Percentiles rank a stretch among this genome's conserved stretches.
phyloP scores from a whole-genome alignment of 2,888 invertebrate genomes.

The Eilema caniola region DNA sequence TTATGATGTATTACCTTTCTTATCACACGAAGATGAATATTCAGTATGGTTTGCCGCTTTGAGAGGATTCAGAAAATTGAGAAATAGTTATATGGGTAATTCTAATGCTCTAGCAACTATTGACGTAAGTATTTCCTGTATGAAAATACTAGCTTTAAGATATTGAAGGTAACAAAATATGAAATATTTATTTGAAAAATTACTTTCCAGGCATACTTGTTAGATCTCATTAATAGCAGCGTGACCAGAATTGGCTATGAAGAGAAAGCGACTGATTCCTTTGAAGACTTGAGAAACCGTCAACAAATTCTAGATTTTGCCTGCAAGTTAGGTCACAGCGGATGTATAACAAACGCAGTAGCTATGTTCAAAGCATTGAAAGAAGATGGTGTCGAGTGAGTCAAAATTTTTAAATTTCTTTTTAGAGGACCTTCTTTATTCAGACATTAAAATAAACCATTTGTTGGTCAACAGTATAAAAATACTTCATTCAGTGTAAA shows the following conservation, averaged over 20 bases:
- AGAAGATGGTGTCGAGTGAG: constrained; percentile 70
- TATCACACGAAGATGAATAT: constrained; percentile 89
- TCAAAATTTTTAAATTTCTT: constrained; percentile 18
- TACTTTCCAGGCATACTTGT: constrained; percentile 60
- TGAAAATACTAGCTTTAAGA: neutral
- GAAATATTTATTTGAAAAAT: neutral
- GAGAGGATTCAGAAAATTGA: constrained; percentile 78
- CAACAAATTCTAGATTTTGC: constrained; percentile 87
- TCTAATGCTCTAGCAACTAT: constrained; percentile 57
- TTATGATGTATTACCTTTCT: constrained; percentile 88
- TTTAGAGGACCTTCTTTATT: neutral
- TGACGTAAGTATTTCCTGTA: constrained; percentile 61
- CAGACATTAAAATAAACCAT: too few species aligned
- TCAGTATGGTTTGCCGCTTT: constrained; percentile 92
- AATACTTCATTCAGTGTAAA: too few species aligned
- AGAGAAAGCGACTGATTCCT: constrained; percentile 66
- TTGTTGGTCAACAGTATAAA: too few species aligned
- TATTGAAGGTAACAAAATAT: neutral
- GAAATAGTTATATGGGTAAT: constrained; percentile 66
- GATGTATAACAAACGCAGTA: constrained; percentile 79
- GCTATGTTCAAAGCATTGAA: constrained; percentile 63
- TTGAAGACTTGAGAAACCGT: constrained; percentile 86
- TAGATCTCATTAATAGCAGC: constrained; percentile 59
- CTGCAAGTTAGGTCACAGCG: constrained; percentile 87
- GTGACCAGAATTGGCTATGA: constrained; percentile 83